These are phyloP conservation scores for Drosophila kokeensis DNA, from an alignment of 2,888 invertebrate species.

Conservation along the genomic window DNA sequence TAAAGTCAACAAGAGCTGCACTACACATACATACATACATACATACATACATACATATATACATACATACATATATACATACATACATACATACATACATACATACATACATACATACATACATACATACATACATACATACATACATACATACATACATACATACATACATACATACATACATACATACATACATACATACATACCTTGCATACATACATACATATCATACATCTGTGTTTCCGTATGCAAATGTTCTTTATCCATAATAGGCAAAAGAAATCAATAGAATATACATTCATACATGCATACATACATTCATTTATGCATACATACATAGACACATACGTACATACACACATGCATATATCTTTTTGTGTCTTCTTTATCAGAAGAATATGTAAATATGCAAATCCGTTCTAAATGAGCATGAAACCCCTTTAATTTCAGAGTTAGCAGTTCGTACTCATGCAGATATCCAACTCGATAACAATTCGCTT, in stretches of 20 bases:
- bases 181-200: no score
- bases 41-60: neutral
- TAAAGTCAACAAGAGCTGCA: constrained; percentile 34
- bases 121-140: no score
- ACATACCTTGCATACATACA: no score
- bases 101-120: no score
- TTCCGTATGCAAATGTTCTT: neutral
- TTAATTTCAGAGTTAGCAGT: neutral
- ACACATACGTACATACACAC: neutral
- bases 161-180: no score
- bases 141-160: no score
- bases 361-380: neutral
- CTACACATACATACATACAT: neutral
- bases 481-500: neutral
- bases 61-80: neutral
- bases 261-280: neutral
- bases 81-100: neutral
- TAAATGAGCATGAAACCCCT: neutral
- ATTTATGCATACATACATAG: neutral
- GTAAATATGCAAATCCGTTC: neutral
- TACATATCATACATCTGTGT: neutral
- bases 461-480: neutral
- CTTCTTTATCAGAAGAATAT: neutral
- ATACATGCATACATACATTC: neutral
- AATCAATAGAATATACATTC: neutral